A percentile compares a stretch with the other conserved stretches of the same genome.
Evolutionary conservation across 92 coral and sea anemone genomes (phyloP).

Genomic region (Paragorgia papillata): DNA sequence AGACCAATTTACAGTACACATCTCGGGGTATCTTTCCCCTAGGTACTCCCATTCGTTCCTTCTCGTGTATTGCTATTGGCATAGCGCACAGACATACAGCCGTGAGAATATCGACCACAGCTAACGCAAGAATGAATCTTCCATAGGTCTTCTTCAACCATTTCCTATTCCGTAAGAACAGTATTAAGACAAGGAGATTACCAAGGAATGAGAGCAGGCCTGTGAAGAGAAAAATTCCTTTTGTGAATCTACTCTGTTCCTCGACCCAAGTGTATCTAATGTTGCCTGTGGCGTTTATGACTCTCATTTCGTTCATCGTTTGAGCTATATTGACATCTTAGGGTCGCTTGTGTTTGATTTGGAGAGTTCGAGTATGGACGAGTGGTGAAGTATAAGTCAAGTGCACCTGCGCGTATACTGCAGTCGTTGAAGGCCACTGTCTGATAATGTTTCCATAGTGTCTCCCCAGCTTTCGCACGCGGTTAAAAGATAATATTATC

Average conservation of each 20-base stretch:
- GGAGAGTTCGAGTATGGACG: too few species aligned
- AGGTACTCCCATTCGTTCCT: neutral
- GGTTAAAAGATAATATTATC: too few species aligned
- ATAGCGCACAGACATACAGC: constrained; percentile 14
- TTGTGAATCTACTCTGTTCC: constrained; percentile 3
- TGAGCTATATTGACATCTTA: too few species aligned
- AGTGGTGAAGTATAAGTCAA: too few species aligned
- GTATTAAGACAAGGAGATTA: constrained; percentile 20
- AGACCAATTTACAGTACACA: constrained; percentile 12
- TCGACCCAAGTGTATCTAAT: neutral
- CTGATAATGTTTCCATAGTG: too few species aligned
- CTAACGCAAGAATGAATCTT: constrained; percentile 13
- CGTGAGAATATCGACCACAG: constrained; percentile 24
- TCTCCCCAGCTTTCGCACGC: too few species aligned
- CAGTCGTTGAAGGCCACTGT: too few species aligned
- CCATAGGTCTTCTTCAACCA: constrained; percentile 32
- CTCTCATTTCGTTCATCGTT: too few species aligned
- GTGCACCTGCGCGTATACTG: too few species aligned
- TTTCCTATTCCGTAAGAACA: constrained; percentile 24
- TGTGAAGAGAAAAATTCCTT: constrained; percentile 13
- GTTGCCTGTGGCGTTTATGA: too few species aligned
- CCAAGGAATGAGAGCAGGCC: constrained; percentile 26
- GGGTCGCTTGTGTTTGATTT: too few species aligned
- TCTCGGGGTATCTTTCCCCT: neutral
- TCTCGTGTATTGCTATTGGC: constrained; percentile 13